A percentile compares a stretch with the other conserved stretches of the same genome.
These are phyloP conservation scores for Dryobates pubescens DNA, from an alignment of 2,797 vertebrate genomes.

Conservation along the genomic window DNA sequence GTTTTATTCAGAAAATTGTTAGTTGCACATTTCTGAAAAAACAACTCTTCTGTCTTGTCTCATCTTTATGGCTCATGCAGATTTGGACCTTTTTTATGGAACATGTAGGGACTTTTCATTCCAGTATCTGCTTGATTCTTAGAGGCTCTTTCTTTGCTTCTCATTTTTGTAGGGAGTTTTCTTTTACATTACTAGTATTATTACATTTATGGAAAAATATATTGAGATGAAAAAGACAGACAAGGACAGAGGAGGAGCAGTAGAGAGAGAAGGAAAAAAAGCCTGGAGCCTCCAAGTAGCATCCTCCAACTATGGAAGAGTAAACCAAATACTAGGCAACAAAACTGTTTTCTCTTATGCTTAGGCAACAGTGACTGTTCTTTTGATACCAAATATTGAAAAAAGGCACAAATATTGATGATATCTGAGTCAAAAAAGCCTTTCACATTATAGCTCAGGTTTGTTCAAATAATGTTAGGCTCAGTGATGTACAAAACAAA, in stretches of 20 bases:
- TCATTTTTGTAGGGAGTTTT: neutral
- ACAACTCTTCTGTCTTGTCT: neutral
- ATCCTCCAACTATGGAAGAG: neutral
- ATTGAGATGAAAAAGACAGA: accelerated
- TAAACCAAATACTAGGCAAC: neutral
- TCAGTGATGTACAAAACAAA: neutral
- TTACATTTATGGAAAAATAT: neutral
- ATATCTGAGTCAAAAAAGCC: neutral
- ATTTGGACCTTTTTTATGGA: neutral
- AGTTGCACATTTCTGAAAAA: neutral
- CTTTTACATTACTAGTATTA: neutral
- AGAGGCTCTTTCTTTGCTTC: neutral
- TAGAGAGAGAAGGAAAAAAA: neutral
- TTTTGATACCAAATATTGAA: neutral
- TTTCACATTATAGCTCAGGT: neutral
- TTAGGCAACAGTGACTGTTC: neutral
- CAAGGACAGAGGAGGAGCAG: neutral
- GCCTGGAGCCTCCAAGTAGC: neutral
- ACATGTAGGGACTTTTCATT: neutral
- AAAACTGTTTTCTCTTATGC: neutral
- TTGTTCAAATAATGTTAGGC: neutral
- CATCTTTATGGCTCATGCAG: neutral
- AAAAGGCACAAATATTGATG: neutral
- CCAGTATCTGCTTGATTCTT: neutral
- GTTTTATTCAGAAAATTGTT: neutral